Evolutionary conservation across 92 coral and sea anemone genomes (phyloP).

Genomic region (Anthopleura xanthogrammica): DNA sequence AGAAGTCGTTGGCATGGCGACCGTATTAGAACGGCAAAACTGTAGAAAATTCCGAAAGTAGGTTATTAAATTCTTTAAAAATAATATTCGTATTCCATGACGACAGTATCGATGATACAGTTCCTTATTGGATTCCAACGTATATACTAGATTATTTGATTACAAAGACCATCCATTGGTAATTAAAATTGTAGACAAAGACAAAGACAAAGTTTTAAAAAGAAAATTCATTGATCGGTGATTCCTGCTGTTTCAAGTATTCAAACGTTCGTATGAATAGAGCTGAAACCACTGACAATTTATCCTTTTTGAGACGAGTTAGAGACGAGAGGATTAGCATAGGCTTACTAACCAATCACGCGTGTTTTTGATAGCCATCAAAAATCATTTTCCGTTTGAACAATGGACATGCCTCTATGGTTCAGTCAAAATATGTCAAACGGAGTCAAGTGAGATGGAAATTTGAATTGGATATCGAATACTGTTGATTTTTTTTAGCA

Average conservation of each 20-base stretch:
- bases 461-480: background rate
- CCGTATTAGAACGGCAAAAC: background rate
- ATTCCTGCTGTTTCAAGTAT: too few species aligned
- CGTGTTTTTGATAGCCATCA: background rate
- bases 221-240: too few species aligned
- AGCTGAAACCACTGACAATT: too few species aligned
- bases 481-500: background rate
- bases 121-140: background rate
- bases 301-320: too few species aligned
- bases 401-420: background rate
- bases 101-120: too few species aligned
- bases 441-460: background rate
- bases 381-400: background rate
- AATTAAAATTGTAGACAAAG: too few species aligned
- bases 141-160: too few species aligned
- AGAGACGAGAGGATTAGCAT: background rate
- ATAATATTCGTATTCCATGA: background rate
- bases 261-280: too few species aligned
- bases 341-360: background rate
- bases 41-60: background rate
- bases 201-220: too few species aligned
- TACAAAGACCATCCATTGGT: background rate
- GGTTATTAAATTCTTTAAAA: background rate
- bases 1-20: background rate
- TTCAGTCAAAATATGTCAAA: background rate